These are phyloP conservation scores for Eilema griseolum DNA, from an alignment of 2,888 invertebrate genomes.

Conservation along the genomic window DNA sequence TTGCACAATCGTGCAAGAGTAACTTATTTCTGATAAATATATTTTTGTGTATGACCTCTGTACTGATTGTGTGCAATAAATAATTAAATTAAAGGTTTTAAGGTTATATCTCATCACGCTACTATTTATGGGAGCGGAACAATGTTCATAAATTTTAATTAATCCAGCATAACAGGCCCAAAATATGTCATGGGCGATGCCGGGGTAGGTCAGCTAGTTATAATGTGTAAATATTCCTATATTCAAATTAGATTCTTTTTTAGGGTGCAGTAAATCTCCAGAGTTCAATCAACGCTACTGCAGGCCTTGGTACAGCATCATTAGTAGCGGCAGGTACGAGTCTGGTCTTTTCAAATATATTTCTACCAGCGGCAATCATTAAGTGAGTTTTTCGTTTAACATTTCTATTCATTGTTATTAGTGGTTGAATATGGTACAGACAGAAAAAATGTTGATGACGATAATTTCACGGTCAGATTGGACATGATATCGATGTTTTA, in stretches of 20 bases:
- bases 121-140: too few species aligned
- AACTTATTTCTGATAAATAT: too few species aligned
- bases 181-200: too few species aligned
- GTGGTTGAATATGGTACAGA: neutral
- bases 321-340: conserved; percentile 83
- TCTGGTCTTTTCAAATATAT: conserved; percentile 82
- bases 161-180: too few species aligned
- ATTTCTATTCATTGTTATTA: neutral
- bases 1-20: too few species aligned
- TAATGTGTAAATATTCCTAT: too few species aligned
- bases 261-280: conserved; percentile 85
- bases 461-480: neutral
- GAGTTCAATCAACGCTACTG: conserved; percentile 84
- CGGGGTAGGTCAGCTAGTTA: too few species aligned
- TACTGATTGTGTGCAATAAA: too few species aligned
- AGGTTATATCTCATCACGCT: too few species aligned
- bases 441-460: neutral
- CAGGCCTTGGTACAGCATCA: conserved; percentile 82
- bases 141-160: too few species aligned
- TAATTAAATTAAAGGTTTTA: too few species aligned
- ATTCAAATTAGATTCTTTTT: neutral
- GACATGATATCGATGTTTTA: neutral
- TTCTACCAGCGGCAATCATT: conserved; percentile 80
- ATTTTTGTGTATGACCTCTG: too few species aligned
- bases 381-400: conserved; percentile 68